Base-by-base conservation (phyloP, 2,888 invertebrate genomes). In the Microplitis manilae region DNA sequence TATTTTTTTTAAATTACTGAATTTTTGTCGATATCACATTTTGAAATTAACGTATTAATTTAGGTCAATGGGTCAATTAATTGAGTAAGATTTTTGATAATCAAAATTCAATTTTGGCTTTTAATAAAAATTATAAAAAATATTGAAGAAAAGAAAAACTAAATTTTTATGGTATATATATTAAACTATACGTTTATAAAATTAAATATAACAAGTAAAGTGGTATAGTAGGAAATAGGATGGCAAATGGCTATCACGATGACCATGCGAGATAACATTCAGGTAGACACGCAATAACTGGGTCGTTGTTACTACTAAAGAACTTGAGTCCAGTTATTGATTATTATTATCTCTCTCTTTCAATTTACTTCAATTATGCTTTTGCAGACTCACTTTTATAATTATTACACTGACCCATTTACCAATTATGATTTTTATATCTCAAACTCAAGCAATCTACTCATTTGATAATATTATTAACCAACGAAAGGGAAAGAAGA, bases 211-310 rank as follows among this genome's bases (percentile, higher is more conserved):
- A 39, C 38, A 59, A 71, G 60, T 39, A 59, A 38, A 50, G 13
- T 50, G 50, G 50, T 50, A 30, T 50, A 50, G 50, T 50, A 30
- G 50, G 50, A 50, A 50, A 50, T 50, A 50, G 76, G 76, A 76
- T 77, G 77, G 78, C 80, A 80, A 80, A 80, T 80, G 76, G 76
- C 72, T 68, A 73, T 50, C 30, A 30, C 71, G 80, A 80, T 80
- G 79, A 79, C 79, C 80, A 71, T 78, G 71, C 79, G 76, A 79
- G 80, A 80, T 80, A 79, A 79, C 80, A 78, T 78, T 75, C 76
- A 50, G 30, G 30, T 30, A 80, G 76, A 79, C 79, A 74, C 74
- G 77, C 77, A 76, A 79, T 77, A 80, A 80, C 80, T 80, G 71
- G 80, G 80, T 80, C 77, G 79, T 67, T 67, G 38, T 20, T 30